Evolutionary conservation across 2,797 vertebrate genomes (phyloP), one percentile per base, ranked within the genome.

Genomic region (Antennarius maculatus): DNA sequence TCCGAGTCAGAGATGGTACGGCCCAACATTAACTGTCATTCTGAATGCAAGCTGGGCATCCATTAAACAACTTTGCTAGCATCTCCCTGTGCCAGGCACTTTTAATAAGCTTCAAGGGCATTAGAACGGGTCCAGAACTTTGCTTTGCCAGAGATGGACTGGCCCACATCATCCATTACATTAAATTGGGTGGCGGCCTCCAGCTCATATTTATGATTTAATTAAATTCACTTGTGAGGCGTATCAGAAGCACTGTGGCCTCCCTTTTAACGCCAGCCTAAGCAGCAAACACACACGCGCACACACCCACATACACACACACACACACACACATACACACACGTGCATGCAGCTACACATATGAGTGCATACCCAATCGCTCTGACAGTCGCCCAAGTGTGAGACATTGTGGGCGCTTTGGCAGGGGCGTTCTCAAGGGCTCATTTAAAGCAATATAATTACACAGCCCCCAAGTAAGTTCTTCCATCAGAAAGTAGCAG

Each of bases 151-250:
- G 88, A 88, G 92, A 91, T 89, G 90, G 92, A 93, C 92, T 90
- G 90, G 92, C 92, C 91, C 91, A 92, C 89, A 92, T 89, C 91
- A 93, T 93, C 92, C 92, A 93, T 94, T 93, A 93, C 91, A 90
- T 94, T 93, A 94, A 93, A 93, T 92, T 92, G 93, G 93, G 93
- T 92, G 92, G 92, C 90, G 91, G 92, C 93, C 93, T 93, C 92
- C 91, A 92, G 92, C 91, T 94, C 93, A 92, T 94, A 93, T 93
- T 94, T 92, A 92, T 93, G 92, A 93, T 94, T 94, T 94, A 94
- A 94, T 94, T 94, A 93, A 94, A 94, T 93, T 92, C 90, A 91
- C 92, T 93, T 90, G 92, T 86, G 91, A 93, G 91, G 91, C 90
- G 89, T 90, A 92, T 93, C 92, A 88, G 91, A 89, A 92, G 86